phyloP scores from a whole-genome alignment of 2,113 vertebrate species.

The Antigone vipio region DNA sequence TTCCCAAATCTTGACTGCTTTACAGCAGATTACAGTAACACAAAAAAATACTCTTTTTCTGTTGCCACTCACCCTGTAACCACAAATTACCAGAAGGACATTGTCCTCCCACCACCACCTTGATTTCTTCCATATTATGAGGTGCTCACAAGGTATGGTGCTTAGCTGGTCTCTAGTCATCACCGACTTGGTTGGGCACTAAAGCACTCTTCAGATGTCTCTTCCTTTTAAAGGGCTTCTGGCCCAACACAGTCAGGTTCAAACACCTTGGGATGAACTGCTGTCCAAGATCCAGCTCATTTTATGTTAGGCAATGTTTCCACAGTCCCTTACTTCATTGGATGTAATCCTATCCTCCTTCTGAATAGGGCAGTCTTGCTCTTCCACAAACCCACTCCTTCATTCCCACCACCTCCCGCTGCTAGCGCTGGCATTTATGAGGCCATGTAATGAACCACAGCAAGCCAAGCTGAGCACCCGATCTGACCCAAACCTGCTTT shows the following conservation, averaged over 20 bases:
- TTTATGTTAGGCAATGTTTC: not conserved
- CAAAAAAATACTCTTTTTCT: not conserved
- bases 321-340: not conserved
- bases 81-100: not conserved
- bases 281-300: not conserved
- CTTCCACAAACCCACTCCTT: not conserved
- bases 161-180: not conserved
- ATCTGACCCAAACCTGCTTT: not conserved
- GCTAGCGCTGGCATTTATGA: not conserved
- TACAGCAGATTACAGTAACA: not conserved
- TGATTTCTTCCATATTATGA: not conserved
- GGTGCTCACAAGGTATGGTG: not conserved
- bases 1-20: not conserved
- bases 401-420: not conserved
- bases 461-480: not conserved
- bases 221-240: not conserved
- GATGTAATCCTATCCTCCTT: not conserved
- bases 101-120: not conserved
- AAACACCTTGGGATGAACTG: not conserved
- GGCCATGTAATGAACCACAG: accelerated
- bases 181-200: not conserved
- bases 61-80: not conserved
- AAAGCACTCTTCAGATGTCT: not conserved
- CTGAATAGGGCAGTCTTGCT: not conserved
- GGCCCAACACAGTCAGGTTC: not conserved